Conservation (phyloP, 2,888 invertebrate genomes). For the Chymomyza caudatula region DNA sequence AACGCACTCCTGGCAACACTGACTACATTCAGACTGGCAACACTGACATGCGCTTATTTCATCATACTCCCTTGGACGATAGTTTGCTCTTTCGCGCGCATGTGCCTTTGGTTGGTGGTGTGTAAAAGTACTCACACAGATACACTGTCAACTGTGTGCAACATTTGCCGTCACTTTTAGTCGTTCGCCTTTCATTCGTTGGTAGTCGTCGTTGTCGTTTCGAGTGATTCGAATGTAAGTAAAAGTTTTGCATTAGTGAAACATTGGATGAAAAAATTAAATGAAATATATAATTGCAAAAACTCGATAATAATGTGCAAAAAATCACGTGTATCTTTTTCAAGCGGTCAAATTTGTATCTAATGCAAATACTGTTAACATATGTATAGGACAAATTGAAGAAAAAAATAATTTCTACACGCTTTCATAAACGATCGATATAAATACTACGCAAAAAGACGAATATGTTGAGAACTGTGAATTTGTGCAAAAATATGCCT, state of each 20-base stretch:
- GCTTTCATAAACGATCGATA: conserved; percentile 70
- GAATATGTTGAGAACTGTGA: conserved; percentile 59
- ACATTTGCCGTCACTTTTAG: conserved; percentile 71
- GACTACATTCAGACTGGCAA: conserved; percentile 52
- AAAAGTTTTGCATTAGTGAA: conserved; percentile 55
- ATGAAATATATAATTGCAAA: background rate
- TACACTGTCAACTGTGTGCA: conserved; percentile 50
- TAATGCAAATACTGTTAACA: conserved; percentile 21
- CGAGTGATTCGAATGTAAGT: conserved; percentile 77
- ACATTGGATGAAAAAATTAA: conserved; percentile 41
- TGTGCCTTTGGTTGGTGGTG: conserved; percentile 31
- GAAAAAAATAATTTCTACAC: conserved; percentile 37
- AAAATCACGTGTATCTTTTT: background rate
- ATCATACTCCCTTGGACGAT: conserved; percentile 3
- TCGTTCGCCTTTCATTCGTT: conserved; percentile 73
- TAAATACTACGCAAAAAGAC: conserved; percentile 76
- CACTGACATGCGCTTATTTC: conserved; percentile 37
- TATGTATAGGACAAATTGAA: conserved; percentile 6
- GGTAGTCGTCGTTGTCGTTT: conserved; percentile 77
- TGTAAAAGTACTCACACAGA: conserved; percentile 40
- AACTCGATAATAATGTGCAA: background rate
- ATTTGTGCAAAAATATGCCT: conserved; percentile 63
- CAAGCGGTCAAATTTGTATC: background rate
- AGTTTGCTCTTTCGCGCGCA: conserved; percentile 28
- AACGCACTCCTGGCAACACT: conserved; percentile 60